These are phyloP conservation scores for Psilanteris sp. DNA, from an alignment of 1,140 invertebrate genomes.

Conservation along the genomic window DNA sequence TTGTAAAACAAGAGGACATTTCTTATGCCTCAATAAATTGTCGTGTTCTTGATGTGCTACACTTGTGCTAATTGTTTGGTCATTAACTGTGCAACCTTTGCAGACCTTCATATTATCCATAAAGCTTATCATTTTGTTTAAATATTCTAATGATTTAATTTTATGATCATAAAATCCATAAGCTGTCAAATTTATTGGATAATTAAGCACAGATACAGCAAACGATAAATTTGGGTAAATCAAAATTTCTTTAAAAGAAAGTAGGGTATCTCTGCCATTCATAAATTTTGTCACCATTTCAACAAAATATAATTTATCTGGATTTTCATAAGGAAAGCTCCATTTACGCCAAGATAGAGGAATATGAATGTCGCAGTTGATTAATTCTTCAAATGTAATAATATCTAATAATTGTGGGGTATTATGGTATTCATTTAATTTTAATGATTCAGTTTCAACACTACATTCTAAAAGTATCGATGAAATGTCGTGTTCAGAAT, in stretches of 20 bases:
- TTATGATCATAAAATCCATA: not conserved
- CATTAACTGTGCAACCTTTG: conserved; percentile 4
- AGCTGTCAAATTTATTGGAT: not conserved
- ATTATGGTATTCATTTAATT: not conserved
- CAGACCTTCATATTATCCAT: conserved; percentile 3
- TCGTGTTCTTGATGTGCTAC: conserved; percentile 7
- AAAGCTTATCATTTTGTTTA: not conserved
- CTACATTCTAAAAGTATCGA: not conserved
- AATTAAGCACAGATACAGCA: not conserved
- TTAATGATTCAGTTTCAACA: not conserved
- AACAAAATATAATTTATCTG: conserved; percentile 5
- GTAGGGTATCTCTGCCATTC: conserved; percentile 2
- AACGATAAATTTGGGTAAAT: not conserved
- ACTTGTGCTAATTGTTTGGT: not conserved
- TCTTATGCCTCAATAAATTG: conserved; percentile 12
- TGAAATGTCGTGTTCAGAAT: not conserved
- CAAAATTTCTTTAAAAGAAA: conserved; percentile 8
- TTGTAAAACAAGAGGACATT: conserved; percentile 4
- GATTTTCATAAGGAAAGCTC: conserved; percentile 2
- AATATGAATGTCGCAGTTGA: not conserved
- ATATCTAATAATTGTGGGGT: not conserved
- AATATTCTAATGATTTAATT: conserved; percentile 7
- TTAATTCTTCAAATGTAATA: conserved; percentile 4
- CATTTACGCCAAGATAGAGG: conserved; percentile 16
- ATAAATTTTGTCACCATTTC: conserved; percentile 2